phyloP scores from a whole-genome alignment of 2,797 vertebrate species.

The Thalassophryne amazonica region DNA sequence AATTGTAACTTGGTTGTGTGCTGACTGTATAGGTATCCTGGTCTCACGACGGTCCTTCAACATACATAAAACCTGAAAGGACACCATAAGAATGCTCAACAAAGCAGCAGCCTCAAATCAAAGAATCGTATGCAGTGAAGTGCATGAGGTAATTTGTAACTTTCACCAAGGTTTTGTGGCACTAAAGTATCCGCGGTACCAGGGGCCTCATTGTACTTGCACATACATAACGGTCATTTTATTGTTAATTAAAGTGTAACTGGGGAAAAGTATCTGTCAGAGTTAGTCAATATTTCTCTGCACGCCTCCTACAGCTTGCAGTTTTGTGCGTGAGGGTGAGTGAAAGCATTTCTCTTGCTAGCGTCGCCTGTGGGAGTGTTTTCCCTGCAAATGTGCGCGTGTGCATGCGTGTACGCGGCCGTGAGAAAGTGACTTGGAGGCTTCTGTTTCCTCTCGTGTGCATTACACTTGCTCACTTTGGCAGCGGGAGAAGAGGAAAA shows the following conservation, averaged over 20 bases:
- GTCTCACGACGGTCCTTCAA: no score
- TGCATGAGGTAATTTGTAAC: no score
- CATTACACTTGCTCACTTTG: conserved; percentile 59
- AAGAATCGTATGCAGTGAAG: no score
- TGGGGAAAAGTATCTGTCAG: conserved; percentile 5
- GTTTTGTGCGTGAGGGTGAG: background rate
- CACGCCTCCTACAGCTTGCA: background rate
- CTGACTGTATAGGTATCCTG: no score
- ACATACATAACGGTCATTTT: background rate
- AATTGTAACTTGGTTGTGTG: no score
- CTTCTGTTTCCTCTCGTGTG: conserved; percentile 57
- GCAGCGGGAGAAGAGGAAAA: conserved; percentile 39
- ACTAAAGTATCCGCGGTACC: no score
- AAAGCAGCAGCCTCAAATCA: no score
- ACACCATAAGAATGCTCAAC: no score
- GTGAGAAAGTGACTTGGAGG: conserved; percentile 44
- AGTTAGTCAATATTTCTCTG: conserved; percentile 7
- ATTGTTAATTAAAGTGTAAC: background rate
- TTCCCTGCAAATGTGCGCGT: conserved; percentile 6
- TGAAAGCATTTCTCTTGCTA: conserved; percentile 4
- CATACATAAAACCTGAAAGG: no score
- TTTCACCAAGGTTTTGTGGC: no score
- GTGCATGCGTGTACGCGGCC: background rate
- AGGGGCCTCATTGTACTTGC: no score
- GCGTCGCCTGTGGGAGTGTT: conserved; percentile 24